Base-by-base conservation (phyloP, 2,113 vertebrate species). In the Odontophorus gujanensis region DNA sequence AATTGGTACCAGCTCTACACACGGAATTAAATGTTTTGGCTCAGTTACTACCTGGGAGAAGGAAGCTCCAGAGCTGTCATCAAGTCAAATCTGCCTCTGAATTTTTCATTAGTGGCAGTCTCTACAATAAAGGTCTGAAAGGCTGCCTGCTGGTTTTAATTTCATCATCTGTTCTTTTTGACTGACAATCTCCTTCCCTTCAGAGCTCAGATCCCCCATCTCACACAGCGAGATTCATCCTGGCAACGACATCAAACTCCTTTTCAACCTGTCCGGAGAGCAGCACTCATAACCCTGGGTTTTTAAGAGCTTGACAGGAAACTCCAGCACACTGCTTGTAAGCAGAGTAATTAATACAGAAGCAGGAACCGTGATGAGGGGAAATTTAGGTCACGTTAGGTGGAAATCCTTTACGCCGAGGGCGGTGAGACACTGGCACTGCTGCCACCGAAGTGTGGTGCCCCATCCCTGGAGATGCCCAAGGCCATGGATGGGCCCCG, bases 91-190 rank as follows among this genome's bases (percentile, higher is more conserved):
- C 57, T 65, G 48, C 53, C 82, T 68, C 72, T 77, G 80, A 74
- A 69, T 95, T 85, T 92, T 85, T 84, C 74, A 63, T 83, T 65
- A 83, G 51, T 4, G 15, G 55, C 55, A 42, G 68, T 85, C 68
- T 83, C 13, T n/a, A 57, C 57, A 61, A 20, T 8, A 34, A 48
- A 42, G 47, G 42, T 43, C 76, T 77, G 63, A 95, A 90, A 80
- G 69, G 61, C 68, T 68, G 57, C 93, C 76, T 86, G 61, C 80
- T 78, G 84, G 12, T 67, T 92, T 87, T 88, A 71, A 90, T 87
- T 87, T 91, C 59, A 53, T 87, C 45, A 66, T 59, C 51, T 63
- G 34, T 59, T 92, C 38, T 26, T 57, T 90, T 43, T 71, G 34
- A 92, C 17, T 51, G 59, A 43, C 22, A 10, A 55, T 69, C 28